These are phyloP conservation scores for Drosophila planitibia DNA, from an alignment of 2,888 invertebrate genomes.

Conservation along the genomic window DNA sequence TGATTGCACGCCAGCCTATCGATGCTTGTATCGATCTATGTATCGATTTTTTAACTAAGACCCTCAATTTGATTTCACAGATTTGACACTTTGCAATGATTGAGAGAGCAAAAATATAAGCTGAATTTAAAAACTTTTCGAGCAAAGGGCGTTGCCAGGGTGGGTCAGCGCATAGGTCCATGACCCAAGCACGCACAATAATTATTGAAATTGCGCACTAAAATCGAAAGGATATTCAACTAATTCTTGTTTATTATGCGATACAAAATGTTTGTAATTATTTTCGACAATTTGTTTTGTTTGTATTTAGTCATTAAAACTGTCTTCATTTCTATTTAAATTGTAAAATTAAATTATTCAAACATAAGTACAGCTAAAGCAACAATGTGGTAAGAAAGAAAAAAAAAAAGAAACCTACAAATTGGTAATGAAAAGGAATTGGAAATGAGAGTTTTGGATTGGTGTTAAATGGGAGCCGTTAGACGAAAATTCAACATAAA, in stretches of 20 bases:
- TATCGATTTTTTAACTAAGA: conserved; percentile 1
- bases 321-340: conserved; percentile 56
- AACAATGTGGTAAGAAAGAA: conserved; percentile 28
- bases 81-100: not conserved
- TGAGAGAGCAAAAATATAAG: not conserved
- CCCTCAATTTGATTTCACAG: conserved; percentile 4
- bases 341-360: conserved; percentile 58
- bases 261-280: conserved; percentile 15
- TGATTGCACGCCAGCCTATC: conserved; percentile 11
- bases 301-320: conserved; percentile 47
- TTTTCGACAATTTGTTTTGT: conserved; percentile 1
- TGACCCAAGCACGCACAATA: not conserved
- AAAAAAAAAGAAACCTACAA: conserved; percentile 1
- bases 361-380: conserved; percentile 67
- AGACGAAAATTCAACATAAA: conserved; percentile 53
- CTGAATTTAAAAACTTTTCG: not conserved
- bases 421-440: conserved; percentile 13
- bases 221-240: not conserved
- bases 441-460: conserved; percentile 10
- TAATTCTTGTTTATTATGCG: conserved; percentile 2
- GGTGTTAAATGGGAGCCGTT: conserved; percentile 27
- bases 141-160: not conserved
- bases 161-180: not conserved
- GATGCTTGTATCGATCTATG: conserved; percentile 17
- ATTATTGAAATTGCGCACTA: not conserved